Conservation (phyloP, 2,888 invertebrate species). For the Dynastes grantii region DNA sequence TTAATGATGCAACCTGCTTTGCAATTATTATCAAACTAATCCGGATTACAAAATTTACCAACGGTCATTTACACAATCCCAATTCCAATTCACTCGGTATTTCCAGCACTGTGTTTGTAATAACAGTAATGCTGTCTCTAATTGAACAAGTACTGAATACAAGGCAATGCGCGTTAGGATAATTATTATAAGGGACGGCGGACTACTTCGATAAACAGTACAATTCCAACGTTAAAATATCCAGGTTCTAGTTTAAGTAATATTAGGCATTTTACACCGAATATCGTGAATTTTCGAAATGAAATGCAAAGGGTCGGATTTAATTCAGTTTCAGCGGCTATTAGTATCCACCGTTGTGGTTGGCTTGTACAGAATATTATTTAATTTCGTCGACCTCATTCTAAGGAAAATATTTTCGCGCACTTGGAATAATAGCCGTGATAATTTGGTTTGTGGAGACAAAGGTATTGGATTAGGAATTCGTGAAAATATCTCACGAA, state of each 20-base stretch:
- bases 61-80: too few species aligned
- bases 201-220: not conserved
- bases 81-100: too few species aligned
- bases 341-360: not conserved
- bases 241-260: not conserved
- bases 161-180: not conserved
- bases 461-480: too few species aligned
- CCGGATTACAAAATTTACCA: too few species aligned
- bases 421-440: not conserved
- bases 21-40: too few species aligned
- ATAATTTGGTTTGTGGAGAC: too few species aligned
- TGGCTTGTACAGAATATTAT: not conserved
- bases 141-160: too few species aligned
- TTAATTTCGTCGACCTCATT: not conserved
- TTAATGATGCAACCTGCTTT: too few species aligned
- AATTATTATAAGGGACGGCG: not conserved
- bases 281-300: not conserved
- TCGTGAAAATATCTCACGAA: too few species aligned
- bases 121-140: too few species aligned
- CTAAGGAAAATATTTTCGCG: not conserved
- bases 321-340: not conserved
- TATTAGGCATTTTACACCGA: not conserved
- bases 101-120: too few species aligned
- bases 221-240: not conserved
- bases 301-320: not conserved